Conservation (phyloP, 2,113 vertebrate species). For the Mungos mungo region DNA sequence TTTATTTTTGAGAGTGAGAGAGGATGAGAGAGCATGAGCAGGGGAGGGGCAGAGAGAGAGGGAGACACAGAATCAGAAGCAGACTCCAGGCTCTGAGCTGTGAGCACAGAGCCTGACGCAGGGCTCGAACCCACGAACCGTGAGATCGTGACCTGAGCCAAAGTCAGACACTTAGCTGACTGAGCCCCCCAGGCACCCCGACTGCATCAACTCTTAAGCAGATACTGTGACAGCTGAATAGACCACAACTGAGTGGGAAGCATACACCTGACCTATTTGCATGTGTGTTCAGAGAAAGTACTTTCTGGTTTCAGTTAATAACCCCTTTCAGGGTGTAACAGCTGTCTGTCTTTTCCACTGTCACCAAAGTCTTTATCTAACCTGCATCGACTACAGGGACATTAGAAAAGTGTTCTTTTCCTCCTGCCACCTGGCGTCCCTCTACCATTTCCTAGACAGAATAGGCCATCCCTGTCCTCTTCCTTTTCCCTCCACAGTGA, state of each 20-base stretch:
- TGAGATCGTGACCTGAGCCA: too few relatives aligned
- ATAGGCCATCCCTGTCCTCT: neutral
- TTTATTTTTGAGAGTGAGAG: too few relatives aligned
- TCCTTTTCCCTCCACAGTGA: neutral
- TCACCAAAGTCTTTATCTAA: constrained; percentile 3
- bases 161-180: too few relatives aligned
- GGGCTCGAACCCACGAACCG: too few relatives aligned
- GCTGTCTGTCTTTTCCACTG: neutral
- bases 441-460: neutral
- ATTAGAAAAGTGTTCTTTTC: neutral
- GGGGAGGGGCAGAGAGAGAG: too few relatives aligned
- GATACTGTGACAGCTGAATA: constrained; percentile 1
- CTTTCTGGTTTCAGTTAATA: neutral
- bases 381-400: neutral
- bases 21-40: too few relatives aligned
- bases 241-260: neutral
- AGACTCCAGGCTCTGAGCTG: too few relatives aligned
- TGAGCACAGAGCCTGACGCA: too few relatives aligned
- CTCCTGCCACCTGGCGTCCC: neutral
- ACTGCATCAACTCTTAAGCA: constrained; percentile 30
- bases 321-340: neutral
- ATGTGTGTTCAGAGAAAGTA: neutral
- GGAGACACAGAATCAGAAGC: too few relatives aligned
- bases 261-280: neutral
- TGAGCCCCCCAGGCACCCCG: too few relatives aligned